A percentile compares a stretch with the other conserved stretches of the same genome.
phyloP scores from a whole-genome alignment of 2,113 vertebrate species.

The Rissa tridactyla region DNA sequence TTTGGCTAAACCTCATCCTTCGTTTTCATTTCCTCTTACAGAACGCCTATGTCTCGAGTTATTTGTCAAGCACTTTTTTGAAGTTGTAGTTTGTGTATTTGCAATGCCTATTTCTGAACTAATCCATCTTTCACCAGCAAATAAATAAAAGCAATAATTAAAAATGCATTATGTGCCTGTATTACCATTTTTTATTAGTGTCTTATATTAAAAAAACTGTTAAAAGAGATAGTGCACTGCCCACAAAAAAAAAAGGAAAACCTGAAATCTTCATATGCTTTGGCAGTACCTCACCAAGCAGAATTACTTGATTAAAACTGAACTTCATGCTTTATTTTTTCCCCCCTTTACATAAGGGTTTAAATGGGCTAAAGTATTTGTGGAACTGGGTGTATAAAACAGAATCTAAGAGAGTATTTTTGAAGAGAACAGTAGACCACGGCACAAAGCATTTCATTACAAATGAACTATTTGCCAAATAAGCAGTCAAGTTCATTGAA shows the following conservation, averaged over 20 bases:
- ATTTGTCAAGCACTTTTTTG: neutral
- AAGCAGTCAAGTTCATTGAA: neutral
- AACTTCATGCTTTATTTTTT: neutral
- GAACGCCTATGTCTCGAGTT: neutral
- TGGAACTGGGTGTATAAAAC: neutral
- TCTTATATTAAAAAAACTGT: neutral
- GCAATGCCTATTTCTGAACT: conserved; percentile 8
- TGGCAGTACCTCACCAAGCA: neutral
- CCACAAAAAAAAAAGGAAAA: neutral
- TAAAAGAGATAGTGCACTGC: neutral
- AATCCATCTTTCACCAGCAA: neutral
- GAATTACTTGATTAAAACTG: neutral
- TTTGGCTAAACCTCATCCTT: neutral
- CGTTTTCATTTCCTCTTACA: neutral
- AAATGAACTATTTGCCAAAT: neutral
- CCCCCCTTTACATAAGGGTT: neutral
- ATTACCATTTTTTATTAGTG: neutral
- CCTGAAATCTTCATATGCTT: neutral
- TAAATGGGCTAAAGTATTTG: neutral
- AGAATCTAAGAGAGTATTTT: neutral
- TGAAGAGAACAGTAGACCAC: neutral
- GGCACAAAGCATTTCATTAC: neutral
- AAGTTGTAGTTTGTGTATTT: neutral
- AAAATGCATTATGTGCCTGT: neutral
- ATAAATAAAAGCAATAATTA: neutral